phyloP scores from a whole-genome alignment of 2,888 invertebrate genomes.

The Chymomyza caudatula region DNA sequence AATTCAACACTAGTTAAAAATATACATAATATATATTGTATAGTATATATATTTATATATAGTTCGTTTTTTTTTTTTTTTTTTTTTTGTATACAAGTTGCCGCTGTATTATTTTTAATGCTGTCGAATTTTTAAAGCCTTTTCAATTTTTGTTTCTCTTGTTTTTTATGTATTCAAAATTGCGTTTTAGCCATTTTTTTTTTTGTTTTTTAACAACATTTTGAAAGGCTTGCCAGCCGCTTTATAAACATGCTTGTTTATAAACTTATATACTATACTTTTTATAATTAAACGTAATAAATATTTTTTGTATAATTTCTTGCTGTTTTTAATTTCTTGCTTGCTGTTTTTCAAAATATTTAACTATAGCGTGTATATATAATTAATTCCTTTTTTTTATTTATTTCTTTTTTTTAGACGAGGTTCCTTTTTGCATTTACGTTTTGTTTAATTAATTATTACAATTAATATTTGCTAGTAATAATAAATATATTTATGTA shows the following conservation, averaged over 20 bases:
- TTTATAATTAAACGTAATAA: constrained; percentile 58
- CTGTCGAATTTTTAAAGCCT: constrained; percentile 9
- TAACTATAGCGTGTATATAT: constrained; percentile 52
- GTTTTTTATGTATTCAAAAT: constrained; percentile 29
- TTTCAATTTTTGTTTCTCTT: constrained; percentile 9
- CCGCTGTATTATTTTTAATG: neutral
- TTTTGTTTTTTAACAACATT: constrained; percentile 52
- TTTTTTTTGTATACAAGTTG: neutral
- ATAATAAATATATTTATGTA: constrained; percentile 61
- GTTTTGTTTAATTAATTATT: constrained; percentile 32
- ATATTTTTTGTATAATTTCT: constrained; percentile 47
- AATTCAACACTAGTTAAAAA: constrained; percentile 61
- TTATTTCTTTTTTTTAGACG: constrained; percentile 37
- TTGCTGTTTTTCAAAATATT: constrained; percentile 51
- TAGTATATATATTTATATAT: constrained; percentile 11
- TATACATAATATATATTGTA: constrained; percentile 17
- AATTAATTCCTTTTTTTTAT: constrained; percentile 23
- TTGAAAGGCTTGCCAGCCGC: constrained; percentile 44
- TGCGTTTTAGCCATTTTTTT: constrained; percentile 17
- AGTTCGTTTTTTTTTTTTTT: constrained; percentile 19
- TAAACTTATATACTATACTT: constrained; percentile 30
- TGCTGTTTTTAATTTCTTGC: constrained; percentile 33
- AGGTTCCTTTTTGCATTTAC: constrained; percentile 39
- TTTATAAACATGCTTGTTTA: constrained; percentile 20
- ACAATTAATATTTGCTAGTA: constrained; percentile 68